Evolutionary conservation across 2,888 invertebrate species (phyloP).

Genomic region (Campaea margaritaria): DNA sequence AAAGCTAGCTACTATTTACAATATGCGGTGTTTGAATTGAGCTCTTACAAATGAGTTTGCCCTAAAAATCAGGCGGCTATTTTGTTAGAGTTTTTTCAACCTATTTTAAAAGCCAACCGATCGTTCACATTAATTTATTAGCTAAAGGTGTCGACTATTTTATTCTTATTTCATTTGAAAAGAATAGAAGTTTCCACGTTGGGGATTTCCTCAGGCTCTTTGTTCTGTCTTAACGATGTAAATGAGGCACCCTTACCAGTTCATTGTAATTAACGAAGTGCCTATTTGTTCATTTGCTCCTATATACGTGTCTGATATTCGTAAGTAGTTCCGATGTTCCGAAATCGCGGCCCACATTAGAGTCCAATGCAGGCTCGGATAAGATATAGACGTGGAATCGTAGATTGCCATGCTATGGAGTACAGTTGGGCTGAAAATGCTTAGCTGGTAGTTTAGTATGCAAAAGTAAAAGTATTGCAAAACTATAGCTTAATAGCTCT

Average conservation of each 20-base stretch:
- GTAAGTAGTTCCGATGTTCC: slow-evolving; percentile 6
- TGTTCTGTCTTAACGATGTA: not conserved
- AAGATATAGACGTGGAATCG: slow-evolving; percentile 28
- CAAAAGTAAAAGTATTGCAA: too few species aligned
- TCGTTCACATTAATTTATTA: not conserved
- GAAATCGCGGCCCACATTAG: slow-evolving; percentile 21
- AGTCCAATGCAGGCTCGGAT: slow-evolving; percentile 24
- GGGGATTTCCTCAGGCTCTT: not conserved
- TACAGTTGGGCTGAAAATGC: slow-evolving; percentile 16
- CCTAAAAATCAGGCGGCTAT: not conserved
- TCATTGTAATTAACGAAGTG: slow-evolving; percentile 8
- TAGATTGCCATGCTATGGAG: slow-evolving; percentile 18
- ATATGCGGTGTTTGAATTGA: not conserved
- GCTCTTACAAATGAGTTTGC: not conserved
- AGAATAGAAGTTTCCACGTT: too few species aligned
- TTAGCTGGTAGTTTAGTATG: not conserved
- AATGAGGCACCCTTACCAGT: not conserved
- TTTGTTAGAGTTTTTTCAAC: not conserved
- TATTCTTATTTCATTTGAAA: too few species aligned
- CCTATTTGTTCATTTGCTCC: slow-evolving; percentile 13
- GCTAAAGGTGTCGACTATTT: too few species aligned
- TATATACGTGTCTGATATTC: slow-evolving; percentile 17
- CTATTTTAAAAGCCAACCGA: not conserved
- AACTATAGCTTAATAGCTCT: too few species aligned
- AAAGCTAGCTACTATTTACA: slow-evolving; percentile 15